Evolutionary conservation across 2,797 vertebrate species (phyloP).

Genomic region (Gila robusta): DNA sequence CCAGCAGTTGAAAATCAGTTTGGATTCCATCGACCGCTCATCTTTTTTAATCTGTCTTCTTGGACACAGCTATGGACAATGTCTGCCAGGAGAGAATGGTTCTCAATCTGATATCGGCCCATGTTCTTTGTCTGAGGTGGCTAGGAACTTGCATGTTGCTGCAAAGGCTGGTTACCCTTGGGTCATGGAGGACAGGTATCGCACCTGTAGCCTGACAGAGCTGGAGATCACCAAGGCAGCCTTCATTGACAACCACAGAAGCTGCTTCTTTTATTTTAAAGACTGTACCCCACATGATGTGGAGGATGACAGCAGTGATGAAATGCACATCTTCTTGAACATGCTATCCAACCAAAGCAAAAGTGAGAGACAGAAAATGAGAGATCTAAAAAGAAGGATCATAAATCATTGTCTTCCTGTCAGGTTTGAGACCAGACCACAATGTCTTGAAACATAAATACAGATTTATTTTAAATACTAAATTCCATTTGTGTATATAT

Average conservation of each 20-base stretch:
- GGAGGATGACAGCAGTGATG: slow-evolving; percentile 32
- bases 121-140: slow-evolving; percentile 53
- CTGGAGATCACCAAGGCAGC: slow-evolving; percentile 65
- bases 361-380: slow-evolving; percentile 55
- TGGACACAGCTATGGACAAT: slow-evolving; percentile 63
- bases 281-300: slow-evolving; percentile 46
- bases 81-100: slow-evolving; percentile 30
- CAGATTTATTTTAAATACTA: neutral
- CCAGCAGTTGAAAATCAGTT: slow-evolving; percentile 64
- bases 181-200: slow-evolving; percentile 62
- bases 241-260: slow-evolving; percentile 62
- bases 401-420: slow-evolving; percentile 63
- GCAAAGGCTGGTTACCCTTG: slow-evolving; percentile 66
- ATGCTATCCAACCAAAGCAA: neutral
- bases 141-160: slow-evolving; percentile 67
- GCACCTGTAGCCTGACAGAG: slow-evolving; percentile 60
- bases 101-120: slow-evolving; percentile 9
- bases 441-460: neutral
- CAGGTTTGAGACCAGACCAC: slow-evolving; percentile 39
- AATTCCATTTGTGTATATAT: neutral
- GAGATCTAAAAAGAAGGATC: slow-evolving; percentile 65
- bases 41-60: slow-evolving; percentile 67
- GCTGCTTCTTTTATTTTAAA: slow-evolving; percentile 71
- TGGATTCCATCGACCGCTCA: slow-evolving; percentile 63
- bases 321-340: slow-evolving; percentile 20